Evolutionary conservation across 2,888 invertebrate species (phyloP).

Genomic region (Andrena chrysosceles): DNA sequence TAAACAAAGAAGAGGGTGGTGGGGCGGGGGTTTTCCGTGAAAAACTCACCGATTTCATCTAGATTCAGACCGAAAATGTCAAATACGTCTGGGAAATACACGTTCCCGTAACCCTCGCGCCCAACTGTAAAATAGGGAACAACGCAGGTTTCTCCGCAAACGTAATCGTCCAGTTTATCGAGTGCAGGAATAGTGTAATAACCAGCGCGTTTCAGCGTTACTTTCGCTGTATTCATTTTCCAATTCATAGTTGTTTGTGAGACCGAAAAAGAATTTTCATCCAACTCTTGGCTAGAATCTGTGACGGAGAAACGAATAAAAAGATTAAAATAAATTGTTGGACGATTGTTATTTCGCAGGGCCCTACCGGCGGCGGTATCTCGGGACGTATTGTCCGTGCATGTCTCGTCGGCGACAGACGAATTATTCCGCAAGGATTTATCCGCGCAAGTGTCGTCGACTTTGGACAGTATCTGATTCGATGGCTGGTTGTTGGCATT

Average conservation of each 20-base stretch:
- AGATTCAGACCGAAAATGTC: constrained; percentile 94
- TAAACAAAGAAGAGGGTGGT: too few species aligned
- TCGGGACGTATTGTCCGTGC: constrained; percentile 60
- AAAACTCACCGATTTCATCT: constrained; percentile 91
- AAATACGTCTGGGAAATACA: constrained; percentile 93
- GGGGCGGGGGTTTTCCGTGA: too few species aligned
- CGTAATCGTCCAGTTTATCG: constrained; percentile 91
- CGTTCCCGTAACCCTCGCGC: constrained; percentile 95
- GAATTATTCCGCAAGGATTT: constrained; percentile 59
- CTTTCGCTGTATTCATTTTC: constrained; percentile 90
- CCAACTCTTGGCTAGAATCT: constrained; percentile 75
- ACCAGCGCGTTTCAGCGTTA: constrained; percentile 91
- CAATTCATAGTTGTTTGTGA: constrained; percentile 67
- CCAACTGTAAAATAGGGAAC: constrained; percentile 96
- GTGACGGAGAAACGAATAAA: constrained; percentile 20
- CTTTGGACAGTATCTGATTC: constrained; percentile 34
- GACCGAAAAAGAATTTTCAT: constrained; percentile 71
- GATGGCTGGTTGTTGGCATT: not conserved
- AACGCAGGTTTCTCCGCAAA: constrained; percentile 91
- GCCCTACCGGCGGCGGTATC: constrained; percentile 67
- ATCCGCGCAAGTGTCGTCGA: constrained; percentile 50
- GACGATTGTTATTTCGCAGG: not conserved
- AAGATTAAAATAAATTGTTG: not conserved
- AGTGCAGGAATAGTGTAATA: constrained; percentile 96
- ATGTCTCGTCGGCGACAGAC: constrained; percentile 67